Conservation (phyloP, 2,888 invertebrate species). For the Zele albiditarsus region DNA sequence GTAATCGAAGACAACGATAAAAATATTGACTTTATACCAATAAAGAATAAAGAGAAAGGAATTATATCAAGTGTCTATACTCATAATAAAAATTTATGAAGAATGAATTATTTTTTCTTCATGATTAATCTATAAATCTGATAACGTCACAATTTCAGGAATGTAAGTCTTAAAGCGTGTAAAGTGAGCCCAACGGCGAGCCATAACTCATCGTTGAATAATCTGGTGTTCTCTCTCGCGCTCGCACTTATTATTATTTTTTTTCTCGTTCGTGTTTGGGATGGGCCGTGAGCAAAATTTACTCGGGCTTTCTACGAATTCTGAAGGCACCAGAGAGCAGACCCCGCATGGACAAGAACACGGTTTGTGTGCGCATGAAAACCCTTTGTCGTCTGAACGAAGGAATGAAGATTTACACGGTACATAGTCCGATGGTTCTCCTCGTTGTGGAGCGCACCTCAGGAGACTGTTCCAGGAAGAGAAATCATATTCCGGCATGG, state of each 20-base stretch:
- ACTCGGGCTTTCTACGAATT: constrained; percentile 54
- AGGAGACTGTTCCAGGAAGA: constrained; percentile 50
- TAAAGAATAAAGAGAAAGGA: not conserved
- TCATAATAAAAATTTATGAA: not conserved
- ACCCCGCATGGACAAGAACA: not conserved
- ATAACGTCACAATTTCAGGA: constrained; percentile 2
- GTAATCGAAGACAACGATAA: too few species aligned
- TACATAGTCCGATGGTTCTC: not conserved
- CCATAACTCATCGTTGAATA: constrained; percentile 35
- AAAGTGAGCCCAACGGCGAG: not conserved
- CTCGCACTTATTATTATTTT: constrained; percentile 6
- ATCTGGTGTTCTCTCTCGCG: constrained; percentile 20
- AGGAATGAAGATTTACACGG: constrained; percentile 22
- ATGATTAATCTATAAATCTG: not conserved
- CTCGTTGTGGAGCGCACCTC: constrained; percentile 39
- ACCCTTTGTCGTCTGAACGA: constrained; percentile 49
- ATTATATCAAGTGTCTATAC: not conserved
- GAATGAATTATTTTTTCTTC: not conserved
- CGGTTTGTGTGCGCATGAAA: constrained; percentile 37
- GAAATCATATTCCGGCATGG: constrained; percentile 41
- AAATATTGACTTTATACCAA: too few species aligned
- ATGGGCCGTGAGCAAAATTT: constrained; percentile 47
- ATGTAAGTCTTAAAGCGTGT: not conserved
- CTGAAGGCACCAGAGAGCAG: constrained; percentile 29
- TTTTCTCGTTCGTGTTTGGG: constrained; percentile 26